Evolutionary conservation across 2,113 vertebrate species (phyloP), one percentile per base, ranked within the genome.

Genomic region (Mola mola): DNA sequence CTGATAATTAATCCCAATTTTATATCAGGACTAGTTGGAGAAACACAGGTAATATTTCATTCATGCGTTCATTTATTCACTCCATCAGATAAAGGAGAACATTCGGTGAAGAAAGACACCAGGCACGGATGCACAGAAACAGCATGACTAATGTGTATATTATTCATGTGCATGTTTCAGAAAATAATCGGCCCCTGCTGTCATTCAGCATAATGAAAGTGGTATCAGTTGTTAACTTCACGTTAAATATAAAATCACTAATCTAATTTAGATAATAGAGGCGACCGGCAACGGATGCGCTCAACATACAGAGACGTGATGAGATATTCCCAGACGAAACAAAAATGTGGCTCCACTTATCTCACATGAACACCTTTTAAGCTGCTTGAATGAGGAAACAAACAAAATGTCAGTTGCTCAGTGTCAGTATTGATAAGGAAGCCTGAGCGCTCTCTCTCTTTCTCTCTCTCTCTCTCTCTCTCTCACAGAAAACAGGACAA

Each of bases 291-390:
- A 72, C 29, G 38, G 51, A 80, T 66, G 62, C 53, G 38, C 57
- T 67, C 25, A 49, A 59, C 60, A 72, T 33, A 29, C 72, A 63
- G 50, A 65, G 49, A 72, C 56, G 37, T 2, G 52, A 26, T 64
- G 61, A 4, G 6, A 78, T 56, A 63, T 63, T 78, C 36, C 71
- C 26, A 9, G n/a, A 38, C 50, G 55, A 44, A 72, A 51, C 72
- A 44, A 64, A 73, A 75, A 28, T 22, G 33, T 46, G 16, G 58
- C 70, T 56, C 25, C 44, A 50, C 81, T 84, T 89, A 87, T 89
- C 87, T 83, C 72, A 25, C 36, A 8, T 16, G 1, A 66, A 78
- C 87, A 89, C 85, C 72, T 85, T 40, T 85, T 67, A 59, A 79
- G 64, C 58, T 53, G 46, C 78, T 62, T 37, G 59, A 85, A 67